Base-by-base conservation (phyloP, 2,113 vertebrate species). In the Chauna torquata region DNA sequence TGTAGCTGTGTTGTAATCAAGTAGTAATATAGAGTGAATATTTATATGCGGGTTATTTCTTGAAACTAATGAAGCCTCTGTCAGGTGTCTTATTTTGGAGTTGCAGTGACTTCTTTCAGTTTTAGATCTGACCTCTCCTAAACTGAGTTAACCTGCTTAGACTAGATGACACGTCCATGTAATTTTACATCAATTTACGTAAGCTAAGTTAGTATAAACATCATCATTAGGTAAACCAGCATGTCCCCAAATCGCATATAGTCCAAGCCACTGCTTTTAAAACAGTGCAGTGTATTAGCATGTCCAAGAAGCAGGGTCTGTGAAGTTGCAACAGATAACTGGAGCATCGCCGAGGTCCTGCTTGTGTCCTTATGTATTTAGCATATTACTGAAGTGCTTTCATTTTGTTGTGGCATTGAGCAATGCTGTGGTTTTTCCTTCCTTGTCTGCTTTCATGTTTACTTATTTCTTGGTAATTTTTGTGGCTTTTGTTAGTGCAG, bases 141-240 rank as follows among this genome's bases (percentile, higher is more conserved):
- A 83, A 30, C 25, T 16, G 76, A 90, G 71, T 59, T 68, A 74
- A 42, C 10, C 20, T 87, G 13, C 12, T 62, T 68, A 66, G 36
- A 65, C 36, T 7, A 23, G 22, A 7, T 47, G 69, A 57, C 5
- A 2, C 4, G 5, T 66, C 23, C 3, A 0, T 64, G 5, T 85
- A 38, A 88, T 79, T 96, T 75, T 79, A 36, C 9, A 36, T 49
- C 23, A 8, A 34, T 83, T 86, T 27, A 24, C 55, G 6, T 49
- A 50, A 64, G 8, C 8, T 86, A 30, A 61, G 24, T 77, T 36
- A 76, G 25, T 57, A 86, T 36, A 57, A 81, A 78, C 16, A 64
- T 65, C 8, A 49, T 61, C 3, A 47, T 74, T 83, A 49, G 15
- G 8, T 81, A 74, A 81, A 11, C 34, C 12, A 38, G 17, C 25